These are phyloP conservation scores for Glaucopsyche alexis DNA, from an alignment of 2,888 invertebrate genomes.

Conservation along the genomic window DNA sequence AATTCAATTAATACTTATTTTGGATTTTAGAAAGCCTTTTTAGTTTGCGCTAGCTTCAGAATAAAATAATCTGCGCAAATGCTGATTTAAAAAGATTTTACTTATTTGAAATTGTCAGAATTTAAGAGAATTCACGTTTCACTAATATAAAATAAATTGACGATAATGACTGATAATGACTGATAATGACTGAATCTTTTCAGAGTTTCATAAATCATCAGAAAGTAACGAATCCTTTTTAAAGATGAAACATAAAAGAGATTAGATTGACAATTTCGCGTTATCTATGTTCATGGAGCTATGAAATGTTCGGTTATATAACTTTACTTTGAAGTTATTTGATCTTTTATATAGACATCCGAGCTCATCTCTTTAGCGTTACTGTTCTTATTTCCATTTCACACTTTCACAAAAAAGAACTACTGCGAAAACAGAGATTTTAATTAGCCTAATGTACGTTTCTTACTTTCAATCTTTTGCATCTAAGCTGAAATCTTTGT, in stretches of 20 bases:
- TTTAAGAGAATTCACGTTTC: not conserved
- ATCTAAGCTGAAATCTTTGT: slow-evolving; percentile 28
- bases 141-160: not conserved
- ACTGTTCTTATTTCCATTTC: slow-evolving; percentile 45
- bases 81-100: not conserved
- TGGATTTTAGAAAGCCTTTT: not conserved
- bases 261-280: slow-evolving; percentile 20
- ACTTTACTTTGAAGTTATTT: slow-evolving; percentile 62
- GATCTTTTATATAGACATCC: slow-evolving; percentile 62
- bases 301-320: slow-evolving; percentile 25
- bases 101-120: not conserved
- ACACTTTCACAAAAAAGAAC: slow-evolving; percentile 58
- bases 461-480: slow-evolving; percentile 26
- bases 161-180: not conserved
- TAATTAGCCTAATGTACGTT: slow-evolving; percentile 77
- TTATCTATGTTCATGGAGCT: slow-evolving; percentile 21
- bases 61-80: not conserved
- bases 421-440: slow-evolving; percentile 61
- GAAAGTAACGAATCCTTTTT: slow-evolving; percentile 1
- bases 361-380: slow-evolving; percentile 61
- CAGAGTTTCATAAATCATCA: not conserved
- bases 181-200: not conserved
- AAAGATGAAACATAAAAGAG: slow-evolving; percentile 15
- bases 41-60: not conserved
- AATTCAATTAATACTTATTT: slow-evolving; percentile 27